Evolutionary conservation across 2,113 vertebrate genomes (phyloP).

Genomic region (Verasper variegatus): DNA sequence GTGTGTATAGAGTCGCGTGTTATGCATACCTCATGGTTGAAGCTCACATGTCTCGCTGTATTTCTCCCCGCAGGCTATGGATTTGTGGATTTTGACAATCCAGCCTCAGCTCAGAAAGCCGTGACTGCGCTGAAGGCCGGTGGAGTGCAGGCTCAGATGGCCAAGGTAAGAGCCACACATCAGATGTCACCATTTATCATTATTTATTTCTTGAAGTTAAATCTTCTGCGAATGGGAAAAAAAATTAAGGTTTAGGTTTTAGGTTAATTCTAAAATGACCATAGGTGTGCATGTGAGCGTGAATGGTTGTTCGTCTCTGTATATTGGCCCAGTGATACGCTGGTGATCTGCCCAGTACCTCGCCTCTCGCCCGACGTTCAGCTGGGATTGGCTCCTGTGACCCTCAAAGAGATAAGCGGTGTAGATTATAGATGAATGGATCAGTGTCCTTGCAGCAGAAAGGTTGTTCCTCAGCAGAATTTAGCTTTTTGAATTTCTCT

Average conservation of each 20-base stretch:
- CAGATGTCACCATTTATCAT: background rate
- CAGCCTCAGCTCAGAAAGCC: conserved; percentile 90
- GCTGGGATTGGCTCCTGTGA: no score
- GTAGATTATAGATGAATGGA: conserved; percentile 1
- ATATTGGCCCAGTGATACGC: no score
- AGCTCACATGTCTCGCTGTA: conserved; percentile 13
- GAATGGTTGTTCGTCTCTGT: no score
- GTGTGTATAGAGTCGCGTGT: no score
- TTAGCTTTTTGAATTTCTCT: no score
- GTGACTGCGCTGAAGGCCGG: conserved; percentile 90
- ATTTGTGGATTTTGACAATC: conserved; percentile 94
- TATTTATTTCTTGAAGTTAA: background rate
- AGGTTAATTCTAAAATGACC: no score
- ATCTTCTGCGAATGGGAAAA: background rate
- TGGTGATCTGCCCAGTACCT: no score
- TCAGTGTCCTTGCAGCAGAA: conserved; percentile 23
- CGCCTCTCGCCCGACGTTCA: no score
- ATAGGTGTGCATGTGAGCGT: no score
- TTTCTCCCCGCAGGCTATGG: conserved; percentile 86
- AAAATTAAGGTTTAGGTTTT: no score
- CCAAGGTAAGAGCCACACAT: conserved; percentile 85
- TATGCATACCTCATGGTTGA: conserved; percentile 13
- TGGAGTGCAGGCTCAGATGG: conserved; percentile 95
- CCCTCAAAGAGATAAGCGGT: no score
- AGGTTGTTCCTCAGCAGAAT: background rate